Conservation (phyloP, 2,797 vertebrate genomes). For the Sphaeramia orbicularis region DNA sequence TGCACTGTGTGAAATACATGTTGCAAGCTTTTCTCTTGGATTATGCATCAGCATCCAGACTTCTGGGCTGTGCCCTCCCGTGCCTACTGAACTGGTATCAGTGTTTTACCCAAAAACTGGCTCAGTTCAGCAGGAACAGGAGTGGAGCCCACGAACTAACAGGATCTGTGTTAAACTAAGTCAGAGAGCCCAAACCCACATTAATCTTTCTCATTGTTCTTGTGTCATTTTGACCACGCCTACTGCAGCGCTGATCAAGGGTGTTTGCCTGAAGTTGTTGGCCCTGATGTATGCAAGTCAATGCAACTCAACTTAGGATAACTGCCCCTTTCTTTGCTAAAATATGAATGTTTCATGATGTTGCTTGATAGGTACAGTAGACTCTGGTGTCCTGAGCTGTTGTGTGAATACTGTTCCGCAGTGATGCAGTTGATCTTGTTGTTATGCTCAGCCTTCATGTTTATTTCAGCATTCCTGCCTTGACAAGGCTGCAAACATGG, state of each 20-base stretch:
- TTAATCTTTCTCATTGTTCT: constrained; percentile 6
- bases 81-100: constrained; percentile 93
- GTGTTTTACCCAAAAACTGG: constrained; percentile 91
- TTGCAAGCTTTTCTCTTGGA: neutral
- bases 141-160: constrained; percentile 83
- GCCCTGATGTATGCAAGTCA: constrained; percentile 40
- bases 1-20: neutral
- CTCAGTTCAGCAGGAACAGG: constrained; percentile 99
- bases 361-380: constrained; percentile 42
- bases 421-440: constrained; percentile 50
- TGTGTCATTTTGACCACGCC: constrained; percentile 16
- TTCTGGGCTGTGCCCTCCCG: constrained; percentile 83
- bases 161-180: constrained; percentile 16
- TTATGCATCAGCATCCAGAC: neutral
- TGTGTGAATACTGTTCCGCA: constrained; percentile 56
- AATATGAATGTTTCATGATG: constrained; percentile 74
- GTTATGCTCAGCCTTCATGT: constrained; percentile 64
- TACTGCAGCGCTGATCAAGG: neutral
- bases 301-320: constrained; percentile 16
- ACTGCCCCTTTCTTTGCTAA: constrained; percentile 21
- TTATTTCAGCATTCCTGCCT: constrained; percentile 58
- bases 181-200: constrained; percentile 3
- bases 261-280: constrained; percentile 30
- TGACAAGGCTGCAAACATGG: constrained; percentile 43
- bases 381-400: constrained; percentile 15